A percentile compares a stretch with the other conserved stretches of the same genome.
Evolutionary conservation across 2,888 invertebrate genomes (phyloP).

Genomic region (Tipula lateralis): DNA sequence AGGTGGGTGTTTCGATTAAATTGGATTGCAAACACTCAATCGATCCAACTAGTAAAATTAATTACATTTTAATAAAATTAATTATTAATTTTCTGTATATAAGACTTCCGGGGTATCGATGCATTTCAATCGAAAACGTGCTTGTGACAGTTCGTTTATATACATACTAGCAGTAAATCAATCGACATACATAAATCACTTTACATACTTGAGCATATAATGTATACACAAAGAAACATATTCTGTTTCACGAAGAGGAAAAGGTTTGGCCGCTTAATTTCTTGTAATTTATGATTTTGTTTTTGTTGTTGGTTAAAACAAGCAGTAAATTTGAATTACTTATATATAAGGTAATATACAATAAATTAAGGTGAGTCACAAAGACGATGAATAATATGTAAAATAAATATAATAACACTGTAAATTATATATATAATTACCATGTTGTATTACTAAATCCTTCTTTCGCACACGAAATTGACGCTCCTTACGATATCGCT

Average conservation of each 20-base stretch:
- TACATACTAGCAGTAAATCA: not conserved
- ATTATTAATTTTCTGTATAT: not conserved
- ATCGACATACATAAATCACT: not conserved
- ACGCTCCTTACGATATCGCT: slow-evolving; percentile 35
- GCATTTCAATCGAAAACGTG: not conserved
- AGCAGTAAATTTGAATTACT: not conserved
- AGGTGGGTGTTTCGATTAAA: not conserved
- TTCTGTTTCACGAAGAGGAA: not conserved
- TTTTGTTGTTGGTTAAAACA: not conserved
- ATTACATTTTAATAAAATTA: not conserved
- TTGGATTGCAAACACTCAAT: too few species aligned
- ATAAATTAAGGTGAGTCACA: not conserved
- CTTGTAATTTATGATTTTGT: not conserved
- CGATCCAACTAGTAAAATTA: not conserved
- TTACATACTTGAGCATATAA: not conserved
- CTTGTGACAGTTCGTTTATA: not conserved
- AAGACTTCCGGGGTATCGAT: not conserved
- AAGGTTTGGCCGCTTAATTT: not conserved
- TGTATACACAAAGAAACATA: not conserved
- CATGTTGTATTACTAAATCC: slow-evolving; percentile 34
- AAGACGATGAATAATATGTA: not conserved
- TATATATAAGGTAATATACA: not conserved
- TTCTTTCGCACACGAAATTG: slow-evolving; percentile 37
- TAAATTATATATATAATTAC: not conserved
- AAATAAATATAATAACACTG: not conserved